Evolutionary conservation across 2,888 invertebrate genomes (phyloP).

Genomic region (Cheilosia variabilis): DNA sequence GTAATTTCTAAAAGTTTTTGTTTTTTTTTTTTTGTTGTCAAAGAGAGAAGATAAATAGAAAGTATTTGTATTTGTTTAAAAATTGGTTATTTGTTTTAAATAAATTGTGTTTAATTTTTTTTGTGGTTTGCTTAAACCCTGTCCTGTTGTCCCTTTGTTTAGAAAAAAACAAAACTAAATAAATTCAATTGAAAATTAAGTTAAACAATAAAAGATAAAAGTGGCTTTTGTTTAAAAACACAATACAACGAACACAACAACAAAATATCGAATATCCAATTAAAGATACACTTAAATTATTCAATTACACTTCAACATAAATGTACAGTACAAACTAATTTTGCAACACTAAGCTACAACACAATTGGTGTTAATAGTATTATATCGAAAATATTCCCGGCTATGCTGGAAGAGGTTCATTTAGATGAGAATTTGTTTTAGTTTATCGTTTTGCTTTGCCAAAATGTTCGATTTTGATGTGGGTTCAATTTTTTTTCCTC

Average conservation of each 20-base stretch:
- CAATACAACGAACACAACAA: constrained; percentile 74
- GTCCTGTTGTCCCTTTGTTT: constrained; percentile 13
- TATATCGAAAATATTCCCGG: constrained; percentile 31
- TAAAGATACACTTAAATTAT: constrained; percentile 45
- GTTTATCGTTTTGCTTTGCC: not conserved
- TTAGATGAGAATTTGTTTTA: not conserved
- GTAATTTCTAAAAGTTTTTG: constrained; percentile 82
- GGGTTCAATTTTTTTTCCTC: not conserved
- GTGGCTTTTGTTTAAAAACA: constrained; percentile 73
- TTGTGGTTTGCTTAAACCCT: constrained; percentile 15
- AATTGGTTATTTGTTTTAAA: constrained; percentile 39
- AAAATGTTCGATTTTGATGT: constrained; percentile 16
- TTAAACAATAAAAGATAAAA: constrained; percentile 35
- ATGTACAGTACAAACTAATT: constrained; percentile 69
- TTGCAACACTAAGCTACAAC: constrained; percentile 72
- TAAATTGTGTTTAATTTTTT: constrained; percentile 15
- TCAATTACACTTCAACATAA: constrained; percentile 67
- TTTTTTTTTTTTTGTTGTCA: constrained; percentile 7
- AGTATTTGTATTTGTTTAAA: constrained; percentile 63
- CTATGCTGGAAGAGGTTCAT: constrained; percentile 44
- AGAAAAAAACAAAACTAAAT: constrained; percentile 9
- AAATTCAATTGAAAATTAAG: constrained; percentile 15
- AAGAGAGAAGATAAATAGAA: constrained; percentile 74
- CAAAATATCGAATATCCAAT: constrained; percentile 66
- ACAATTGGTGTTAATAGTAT: constrained; percentile 54